Base-by-base conservation (phyloP, 2,888 invertebrate species). In the Formica aserva region DNA sequence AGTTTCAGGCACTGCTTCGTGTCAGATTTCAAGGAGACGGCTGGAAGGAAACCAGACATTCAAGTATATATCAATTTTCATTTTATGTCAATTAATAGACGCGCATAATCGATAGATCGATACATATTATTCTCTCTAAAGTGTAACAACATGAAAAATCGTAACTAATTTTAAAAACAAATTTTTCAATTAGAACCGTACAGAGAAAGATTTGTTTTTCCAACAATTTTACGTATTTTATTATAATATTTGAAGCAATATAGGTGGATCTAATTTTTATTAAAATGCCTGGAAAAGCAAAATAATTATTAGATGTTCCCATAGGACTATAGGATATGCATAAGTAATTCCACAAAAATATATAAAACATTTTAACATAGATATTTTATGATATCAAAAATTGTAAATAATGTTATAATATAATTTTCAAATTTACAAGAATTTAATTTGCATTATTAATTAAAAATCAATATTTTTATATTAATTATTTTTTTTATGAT, bases 21-120 rank as follows among this genome's bases (percentile, higher is more conserved):
- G 82, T 85, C 69, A 84, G 29, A 38, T 74, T 81, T 83, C 82
- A 75, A 85, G 74, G 62, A 83, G 74, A 52, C 63, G 15, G 76
- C 74, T 48, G 81, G 82, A 85, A 62, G 82, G 75, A 75, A 85
- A 83, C 63, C 88, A 88, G 85, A 67, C 78, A 77, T 69, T 63
- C 35, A 69, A 83, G 29, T 65, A 65, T 78, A n/a, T 76, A 72
- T 74, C 66, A 77, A 83, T 83, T 67, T 57, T 35, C 55, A 38
- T 60, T n/a, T 71, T 15, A 62, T 82, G 60, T 67, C 62, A 6
- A 86, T 29, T 41, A 72, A 60, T 72, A 72, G 13, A 18, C 26
- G 32, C 60, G 13, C 69, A n/a, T 29, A 29, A 55, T 69, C 55
- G 55, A 29, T 29, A 38, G 69, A 69, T 77, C 38, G 26, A 22